Base-by-base conservation (phyloP, 1,140 invertebrate genomes). In the Apis florea region DNA sequence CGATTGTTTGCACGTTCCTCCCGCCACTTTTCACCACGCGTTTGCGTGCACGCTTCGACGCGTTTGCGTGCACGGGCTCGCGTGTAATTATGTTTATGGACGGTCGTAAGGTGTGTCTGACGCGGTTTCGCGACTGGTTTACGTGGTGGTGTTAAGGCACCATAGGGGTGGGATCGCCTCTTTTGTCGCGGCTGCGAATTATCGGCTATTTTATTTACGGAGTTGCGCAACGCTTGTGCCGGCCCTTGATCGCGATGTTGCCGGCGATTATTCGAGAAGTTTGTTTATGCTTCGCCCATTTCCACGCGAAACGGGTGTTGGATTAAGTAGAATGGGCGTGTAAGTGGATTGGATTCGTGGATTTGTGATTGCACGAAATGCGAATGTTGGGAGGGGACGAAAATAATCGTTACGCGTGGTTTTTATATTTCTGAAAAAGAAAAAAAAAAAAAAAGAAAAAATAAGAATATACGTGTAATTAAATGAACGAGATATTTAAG, bases 1-100 rank as follows among this genome's bases (percentile, higher is more conserved):
- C 61, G 26, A 78, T 85, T 82, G 69, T 86, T 79, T 85, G 31
- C 61, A 54, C 80, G 56, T 19, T 53, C 11, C 54, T 21, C 19
- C 10, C 2, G 13, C 58, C 21, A 24, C 64, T 61, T 51, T 67
- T 47, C 63, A 6, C 26, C 31, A 26, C 15, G 40, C 54, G 26
- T 53, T 24, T 54, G 19, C 17, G 40, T 51, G 56, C 51, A 64
- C 24, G 8, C 5, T 12, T n/a, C 9, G 56, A 31, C 79, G 40
- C 59, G 59, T 26, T 61, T 24, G 13, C 21, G 66, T 63, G 26
- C 19, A 47, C 54, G 17, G 19, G 19, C 56, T 40, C 63, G 24
- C 47, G 15, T 56, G 31, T 67, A 80, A 75, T 81, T 66, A 81
- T 54, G 63, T 68, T 58, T 75, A 53, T 49, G 71, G 64, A 13